These are phyloP conservation scores for Sussaba pulchella DNA, from an alignment of 2,888 invertebrate species.

Conservation along the genomic window DNA sequence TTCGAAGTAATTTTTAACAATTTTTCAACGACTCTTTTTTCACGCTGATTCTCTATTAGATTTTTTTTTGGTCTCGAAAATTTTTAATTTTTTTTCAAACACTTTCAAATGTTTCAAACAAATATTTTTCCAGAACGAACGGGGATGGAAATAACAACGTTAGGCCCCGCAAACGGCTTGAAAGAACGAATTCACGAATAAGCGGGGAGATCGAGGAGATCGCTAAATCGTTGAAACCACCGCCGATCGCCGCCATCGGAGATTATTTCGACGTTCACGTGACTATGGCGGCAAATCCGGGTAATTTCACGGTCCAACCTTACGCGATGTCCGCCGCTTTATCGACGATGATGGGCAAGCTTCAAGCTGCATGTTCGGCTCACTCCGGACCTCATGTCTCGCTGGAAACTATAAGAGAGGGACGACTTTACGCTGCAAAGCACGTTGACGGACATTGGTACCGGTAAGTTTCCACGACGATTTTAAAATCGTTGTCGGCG, in stretches of 20 bases:
- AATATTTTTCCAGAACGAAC: too few species aligned
- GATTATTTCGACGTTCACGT: constrained; percentile 90
- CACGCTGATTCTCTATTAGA: too few species aligned
- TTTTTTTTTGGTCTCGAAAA: too few species aligned
- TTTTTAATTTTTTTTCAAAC: constrained; percentile 22
- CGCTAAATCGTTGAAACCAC: constrained; percentile 78
- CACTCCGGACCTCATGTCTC: constrained; percentile 85
- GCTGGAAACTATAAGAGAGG: constrained; percentile 84
- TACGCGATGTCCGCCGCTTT: constrained; percentile 55
- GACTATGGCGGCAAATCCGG: constrained; percentile 91
- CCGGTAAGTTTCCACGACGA: constrained; percentile 86
- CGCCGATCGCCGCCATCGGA: constrained; percentile 84
- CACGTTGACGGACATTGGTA: constrained; percentile 90
- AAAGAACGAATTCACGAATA: constrained; percentile 68
- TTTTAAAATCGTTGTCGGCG: too few species aligned
- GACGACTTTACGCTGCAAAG: constrained; percentile 89
- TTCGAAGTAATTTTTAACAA: too few species aligned
- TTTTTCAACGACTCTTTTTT: too few species aligned
- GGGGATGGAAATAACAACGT: constrained; percentile 78
- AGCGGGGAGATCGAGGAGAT: constrained; percentile 56
- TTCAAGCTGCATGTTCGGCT: constrained; percentile 87
- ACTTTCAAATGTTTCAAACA: too few species aligned
- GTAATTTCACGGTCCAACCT: constrained; percentile 88
- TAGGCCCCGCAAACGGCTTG: constrained; percentile 72
- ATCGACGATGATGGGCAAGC: constrained; percentile 87